Evolutionary conservation across 1,140 invertebrate genomes (phyloP), one percentile per base, ranked within the genome.

Genomic region (Alviniconcha marisindica): DNA sequence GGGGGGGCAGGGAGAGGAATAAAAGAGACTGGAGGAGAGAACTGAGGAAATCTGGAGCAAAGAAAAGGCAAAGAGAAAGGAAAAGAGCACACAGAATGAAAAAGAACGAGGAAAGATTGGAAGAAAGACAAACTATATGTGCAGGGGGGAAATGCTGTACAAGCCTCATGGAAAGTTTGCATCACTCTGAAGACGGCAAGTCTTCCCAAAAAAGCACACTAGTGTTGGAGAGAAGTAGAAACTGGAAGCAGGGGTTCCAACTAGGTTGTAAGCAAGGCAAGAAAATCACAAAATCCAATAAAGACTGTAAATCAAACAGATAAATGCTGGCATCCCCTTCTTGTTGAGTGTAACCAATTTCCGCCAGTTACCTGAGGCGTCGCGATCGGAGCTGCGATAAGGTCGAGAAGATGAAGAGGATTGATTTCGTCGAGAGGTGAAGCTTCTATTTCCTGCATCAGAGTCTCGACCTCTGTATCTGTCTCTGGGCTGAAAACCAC

Each of bases 401-500:
- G 60, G 60, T 3, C 73, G 73, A 42, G 69, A 73, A 21, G 73
- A 76, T 40, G 73, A 73, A 2, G 73, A 76, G 24, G 73, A 76
- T 69, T 44, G 54, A 80, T 40, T 80, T 63, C 60, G 54, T 40
- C 78, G 33, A n/a, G 54, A 66, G 60, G n/a, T 18, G 77, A 54
- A 33, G 36, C 78, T 28, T 80, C 78, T 80, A 60, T 66, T 80
- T 24, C 78, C 56, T 7, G 31, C 78, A 40, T 80, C 60, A 66
- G 24, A 40, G 38, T 80, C 78, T 66, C 78, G 54, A 80, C 78
- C 54, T 80, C 78, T 63, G 78, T 60, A 38, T 66, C 78, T 80
- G 78, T 80, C 78, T 66, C 60, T 63, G 78, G 56, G 78, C 78
- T 80, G 78, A 80, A 80, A 80, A 80, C 56, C 78, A 80, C 38